Evolutionary conservation across 2,113 vertebrate species (phyloP), one percentile per base, ranked within the genome.

Genomic region (Chrysochloris asiatica): DNA sequence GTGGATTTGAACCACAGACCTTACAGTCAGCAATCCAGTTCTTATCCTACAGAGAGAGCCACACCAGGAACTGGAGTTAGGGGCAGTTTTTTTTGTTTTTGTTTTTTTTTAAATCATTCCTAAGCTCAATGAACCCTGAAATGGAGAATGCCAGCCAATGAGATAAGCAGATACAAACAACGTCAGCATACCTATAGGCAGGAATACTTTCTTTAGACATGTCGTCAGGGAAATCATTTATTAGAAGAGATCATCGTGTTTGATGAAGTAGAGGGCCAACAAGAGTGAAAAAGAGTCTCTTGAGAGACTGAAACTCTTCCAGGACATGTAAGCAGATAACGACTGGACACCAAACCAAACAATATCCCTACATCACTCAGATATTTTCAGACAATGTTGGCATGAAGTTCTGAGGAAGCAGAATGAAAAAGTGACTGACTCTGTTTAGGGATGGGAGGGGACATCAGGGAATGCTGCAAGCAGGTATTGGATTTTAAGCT

Each of bases 401-500:
- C 41, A 17, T 61, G 72, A 65, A 54, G 16, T 65, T 14, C 33
- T 61, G 47, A 87, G 22, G 30, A 61, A 69, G 9, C 26, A 9
- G 45, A 11, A 76, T 38, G 69, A 92, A 50, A 86, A 65, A 80
- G 65, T 83, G 75, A 72, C 16, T 61, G 65, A 69, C 13, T 69
- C 33, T 11, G 3, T 47, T 33, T 41, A 54, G 16, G 9, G 11
- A 30, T 36, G 12, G 26, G 61, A 76, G 61, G 38, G 8, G 52
- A 75, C 75, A 41, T 41, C 24, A n/a, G 28, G 30, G 65, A 76
- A 76, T 61, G 52, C 43, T 85, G 21, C 5, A 21, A 85, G 28
- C n/a, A 94, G n/a, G 61, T 38, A 0, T 54, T 65, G 54, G 43
- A 52, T 92, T 89, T 91, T 36, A 89, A 89, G 52, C 41, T 93